Base-by-base conservation (phyloP, 2,888 invertebrate species). In the Prenolepis imparis region DNA sequence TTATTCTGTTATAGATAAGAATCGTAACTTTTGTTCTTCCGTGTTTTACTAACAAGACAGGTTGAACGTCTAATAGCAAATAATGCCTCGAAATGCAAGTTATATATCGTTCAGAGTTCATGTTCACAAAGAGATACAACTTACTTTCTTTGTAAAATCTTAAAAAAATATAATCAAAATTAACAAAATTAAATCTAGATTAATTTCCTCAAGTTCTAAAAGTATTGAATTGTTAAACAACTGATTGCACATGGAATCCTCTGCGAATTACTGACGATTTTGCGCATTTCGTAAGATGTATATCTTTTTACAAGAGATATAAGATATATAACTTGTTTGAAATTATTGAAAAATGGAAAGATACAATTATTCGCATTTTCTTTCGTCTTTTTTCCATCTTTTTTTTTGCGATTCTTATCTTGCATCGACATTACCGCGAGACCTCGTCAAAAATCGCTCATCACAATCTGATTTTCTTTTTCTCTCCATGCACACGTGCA, bases 401-500 rank as follows among this genome's bases (percentile, higher is more conserved):
- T 36, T 21, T 15, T 61, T 41, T 28, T 15, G 15, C 12, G 24
- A 59, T 39, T 9, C 73, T 18, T 59, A 72, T 24, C 21, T 28
- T 61, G 74, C 74, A 63, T 63, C 61, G 44, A 74, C 44, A 41
- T 32, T 61, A 74, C 72, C 72, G 72, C 72, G 57, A 72, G 72
- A 72, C 74, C 61, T 74, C 74, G 74, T 74, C 28, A 44, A 74
- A 74, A 44, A 74, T 32, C 74, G 61, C 28, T 74, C 74, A 74
- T 74, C 74, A 74, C 61, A 74, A 73, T 74, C 74, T 74, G 28
- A 18, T 41, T 66, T 70, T 72, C 24, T 59, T 28, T 44, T 63
- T 63, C 61, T 44, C 28, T 63, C 44, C 74, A 15, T 32, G 28
- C 61, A 74, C 15, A 74, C 57, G 18, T 18, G 18, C 28, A 24